Evolutionary conservation across 2,797 vertebrate genomes (phyloP), one percentile per base, ranked within the genome.

Genomic region (Channallabes apus): DNA sequence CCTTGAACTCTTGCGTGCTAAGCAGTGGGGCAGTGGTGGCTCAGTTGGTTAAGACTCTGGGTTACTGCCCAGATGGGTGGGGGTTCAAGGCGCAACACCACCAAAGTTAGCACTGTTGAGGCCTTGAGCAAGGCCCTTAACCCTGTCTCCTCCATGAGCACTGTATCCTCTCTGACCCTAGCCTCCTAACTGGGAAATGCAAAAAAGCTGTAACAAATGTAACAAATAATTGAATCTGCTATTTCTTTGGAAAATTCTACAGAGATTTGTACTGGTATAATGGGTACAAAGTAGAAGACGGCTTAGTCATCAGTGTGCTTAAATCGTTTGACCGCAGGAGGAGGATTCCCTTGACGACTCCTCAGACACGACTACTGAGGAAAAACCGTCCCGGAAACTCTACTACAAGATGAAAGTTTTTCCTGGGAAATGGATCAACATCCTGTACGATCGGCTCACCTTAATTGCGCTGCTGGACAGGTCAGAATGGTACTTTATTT

Each of bases 341-440:
- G 95, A 96, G 51, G 95, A 96, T 89, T 95, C 94, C 46, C 84
- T 96, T 90, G 97, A 98, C 77, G 96, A 96, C 72, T 97, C 96
- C 0, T 97, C 96, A 0, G 94, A 96, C 90, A 97, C 97, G 18
- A 96, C 97, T 24, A 95, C 95, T 59, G 96, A 96, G 79, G 94
- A 96, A 87, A 98, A 96, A 84, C 95, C 97, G 7, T 96, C 94
- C 86, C 94, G 91, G 67, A 96, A 96, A 87, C 95, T 98, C 82
- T 98, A 98, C 91, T 98, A 99, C 93, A 98, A 96, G 91, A 95
- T 98, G 54, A 94, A 96, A 88, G 90, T 99, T 68, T 98, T 97
- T 90, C 98, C 98, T 46, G 98, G 98, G 85, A 99, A 96, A 91
- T 97, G 97, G 97, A 94, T 99, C 90, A 97, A 96, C 92, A 94